Conservation (phyloP, 2,888 invertebrate genomes). For the Caenorhabditis sp. region DNA sequence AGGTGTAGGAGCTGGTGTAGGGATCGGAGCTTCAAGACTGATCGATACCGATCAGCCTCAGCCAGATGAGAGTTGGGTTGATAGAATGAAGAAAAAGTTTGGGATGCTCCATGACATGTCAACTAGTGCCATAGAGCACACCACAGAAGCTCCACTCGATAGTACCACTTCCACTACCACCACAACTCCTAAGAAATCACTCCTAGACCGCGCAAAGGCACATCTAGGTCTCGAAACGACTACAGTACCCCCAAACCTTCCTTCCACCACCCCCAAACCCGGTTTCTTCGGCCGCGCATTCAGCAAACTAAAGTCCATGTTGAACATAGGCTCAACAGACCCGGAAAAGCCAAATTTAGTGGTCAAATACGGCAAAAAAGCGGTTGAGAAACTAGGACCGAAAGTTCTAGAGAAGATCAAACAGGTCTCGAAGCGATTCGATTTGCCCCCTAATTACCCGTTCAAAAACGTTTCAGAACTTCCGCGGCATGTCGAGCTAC, state of each 20-base stretch:
- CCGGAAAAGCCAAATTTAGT: constrained; percentile 40
- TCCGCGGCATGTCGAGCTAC: constrained; percentile 45
- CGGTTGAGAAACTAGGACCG: constrained; percentile 42
- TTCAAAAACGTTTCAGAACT: constrained; percentile 35
- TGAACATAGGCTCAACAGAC: constrained; percentile 39
- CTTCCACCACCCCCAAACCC: constrained; percentile 8
- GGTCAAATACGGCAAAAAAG: constrained; percentile 48
- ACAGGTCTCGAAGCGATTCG: background rate
- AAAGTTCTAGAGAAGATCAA: constrained; percentile 48
- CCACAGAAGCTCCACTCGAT: background rate
- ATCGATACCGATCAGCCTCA: background rate
- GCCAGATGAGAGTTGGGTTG: background rate
- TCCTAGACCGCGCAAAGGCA: background rate
- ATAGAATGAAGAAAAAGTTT: background rate
- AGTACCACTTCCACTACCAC: constrained; percentile 1
- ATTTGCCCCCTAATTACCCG: background rate
- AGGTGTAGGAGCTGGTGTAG: background rate
- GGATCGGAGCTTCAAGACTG: background rate
- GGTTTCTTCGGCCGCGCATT: constrained; percentile 33
- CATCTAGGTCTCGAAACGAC: background rate
- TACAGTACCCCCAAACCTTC: background rate
- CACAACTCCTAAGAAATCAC: background rate
- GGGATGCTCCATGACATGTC: constrained; percentile 4
- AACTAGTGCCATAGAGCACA: background rate
- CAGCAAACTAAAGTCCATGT: constrained; percentile 36